These are phyloP conservation scores for Lytechinus variegatus DNA, from an alignment of 35 echinoderm and acorn worm species.

Conservation along the genomic window DNA sequence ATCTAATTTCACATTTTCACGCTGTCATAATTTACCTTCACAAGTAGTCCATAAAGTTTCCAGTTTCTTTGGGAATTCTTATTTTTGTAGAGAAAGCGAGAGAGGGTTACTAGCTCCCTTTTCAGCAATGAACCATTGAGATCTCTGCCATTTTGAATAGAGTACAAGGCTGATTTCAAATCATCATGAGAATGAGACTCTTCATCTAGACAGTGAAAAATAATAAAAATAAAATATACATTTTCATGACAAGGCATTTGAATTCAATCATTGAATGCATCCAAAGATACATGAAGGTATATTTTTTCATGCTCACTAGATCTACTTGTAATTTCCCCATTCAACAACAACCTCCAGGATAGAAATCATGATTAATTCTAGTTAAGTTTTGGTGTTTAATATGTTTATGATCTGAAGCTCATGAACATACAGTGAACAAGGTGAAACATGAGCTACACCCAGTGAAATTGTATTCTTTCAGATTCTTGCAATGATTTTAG, in stretches of 20 bases:
- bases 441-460: too few relatives aligned
- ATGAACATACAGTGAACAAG: too few relatives aligned
- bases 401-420: too few relatives aligned
- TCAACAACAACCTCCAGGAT: too few relatives aligned
- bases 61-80: constrained; percentile 38
- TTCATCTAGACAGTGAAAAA: not conserved
- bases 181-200: not conserved
- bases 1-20: not conserved
- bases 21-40: not conserved
- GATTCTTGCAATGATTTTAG: too few relatives aligned
- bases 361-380: too few relatives aligned
- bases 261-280: too few relatives aligned
- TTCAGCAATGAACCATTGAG: not conserved
- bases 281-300: too few relatives aligned
- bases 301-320: too few relatives aligned
- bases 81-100: constrained; percentile 37
- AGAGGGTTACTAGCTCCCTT: constrained; percentile 3
- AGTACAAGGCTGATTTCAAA: not conserved
- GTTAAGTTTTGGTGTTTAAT: too few relatives aligned
- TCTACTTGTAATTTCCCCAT: too few relatives aligned
- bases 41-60: constrained; percentile 30
- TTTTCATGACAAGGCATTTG: not conserved
- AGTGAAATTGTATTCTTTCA: too few relatives aligned
- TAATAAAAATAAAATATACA: not conserved
- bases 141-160: not conserved